Conservation (phyloP, 2,888 invertebrate genomes). For the Thecophora atra region DNA sequence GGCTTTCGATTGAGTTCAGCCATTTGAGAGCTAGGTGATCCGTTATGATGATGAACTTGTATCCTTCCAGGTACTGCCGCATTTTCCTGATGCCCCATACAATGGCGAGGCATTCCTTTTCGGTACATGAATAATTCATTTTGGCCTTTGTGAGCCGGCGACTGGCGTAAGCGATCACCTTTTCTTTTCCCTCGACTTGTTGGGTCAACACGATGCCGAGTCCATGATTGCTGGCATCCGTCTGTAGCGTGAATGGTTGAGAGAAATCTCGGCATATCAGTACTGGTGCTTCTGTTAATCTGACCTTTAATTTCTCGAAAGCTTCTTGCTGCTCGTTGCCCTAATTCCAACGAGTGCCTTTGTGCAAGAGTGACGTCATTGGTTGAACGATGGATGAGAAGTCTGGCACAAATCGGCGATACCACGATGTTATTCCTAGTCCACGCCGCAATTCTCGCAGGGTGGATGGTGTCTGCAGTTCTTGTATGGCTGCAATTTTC, state of each 20-base stretch:
- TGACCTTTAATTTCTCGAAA: slow-evolving; percentile 11
- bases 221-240: slow-evolving; percentile 27
- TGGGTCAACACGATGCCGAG: slow-evolving; percentile 28
- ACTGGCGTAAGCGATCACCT: slow-evolving; percentile 35
- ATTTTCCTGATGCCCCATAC: slow-evolving; percentile 34
- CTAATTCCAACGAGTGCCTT: slow-evolving; percentile 6
- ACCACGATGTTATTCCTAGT: no score
- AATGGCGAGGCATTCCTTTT: slow-evolving; percentile 37
- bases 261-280: not conserved
- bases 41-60: slow-evolving; percentile 31
- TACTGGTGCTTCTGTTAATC: slow-evolving; percentile 6
- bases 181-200: not conserved
- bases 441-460: slow-evolving; percentile 16
- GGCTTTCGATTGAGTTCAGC: slow-evolving; percentile 23
- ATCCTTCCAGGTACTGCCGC: slow-evolving; percentile 37
- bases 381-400: not conserved
- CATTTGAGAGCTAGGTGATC: slow-evolving; percentile 37
- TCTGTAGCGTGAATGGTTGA: slow-evolving; percentile 1
- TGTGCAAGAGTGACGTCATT: slow-evolving; percentile 15
- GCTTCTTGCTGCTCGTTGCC: not conserved
- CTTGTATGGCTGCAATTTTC: slow-evolving; percentile 8
- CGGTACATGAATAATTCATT: slow-evolving; percentile 34
- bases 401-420: slow-evolving; percentile 21
- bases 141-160: slow-evolving; percentile 29
- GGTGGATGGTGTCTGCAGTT: slow-evolving; percentile 8